These are phyloP conservation scores for Acanthopleura granulata DNA, from an alignment of 2,888 invertebrate genomes.

Conservation along the genomic window DNA sequence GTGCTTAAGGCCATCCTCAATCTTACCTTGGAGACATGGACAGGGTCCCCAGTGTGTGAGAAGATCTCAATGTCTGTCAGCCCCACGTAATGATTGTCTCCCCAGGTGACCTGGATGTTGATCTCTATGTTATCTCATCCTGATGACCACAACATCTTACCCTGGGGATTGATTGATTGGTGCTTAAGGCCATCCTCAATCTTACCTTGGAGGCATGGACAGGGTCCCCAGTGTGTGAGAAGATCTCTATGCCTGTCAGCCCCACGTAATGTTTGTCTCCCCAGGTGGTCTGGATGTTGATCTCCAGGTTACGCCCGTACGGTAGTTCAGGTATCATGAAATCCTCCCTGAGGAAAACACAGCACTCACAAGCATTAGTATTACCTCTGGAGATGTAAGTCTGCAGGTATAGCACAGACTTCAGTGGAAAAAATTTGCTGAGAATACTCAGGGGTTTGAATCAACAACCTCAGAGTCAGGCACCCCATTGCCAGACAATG, in stretches of 20 bases:
- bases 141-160: too few species aligned
- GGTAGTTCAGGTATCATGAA: constrained; percentile 85
- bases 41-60: constrained; percentile 76
- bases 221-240: constrained; percentile 76
- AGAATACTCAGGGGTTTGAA: too few species aligned
- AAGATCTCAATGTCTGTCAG: constrained; percentile 85
- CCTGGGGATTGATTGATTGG: too few species aligned
- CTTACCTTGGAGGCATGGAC: constrained; percentile 77
- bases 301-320: constrained; percentile 76
- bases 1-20: too few species aligned
- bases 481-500: too few species aligned
- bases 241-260: constrained; percentile 83
- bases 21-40: constrained; percentile 77
- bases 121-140: constrained; percentile 76
- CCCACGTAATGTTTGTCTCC: constrained; percentile 85
- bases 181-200: too few species aligned
- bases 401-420: too few species aligned
- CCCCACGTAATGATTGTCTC: constrained; percentile 83
- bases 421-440: too few species aligned
- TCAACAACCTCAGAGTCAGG: too few species aligned
- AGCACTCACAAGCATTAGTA: too few species aligned
- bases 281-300: constrained; percentile 80
- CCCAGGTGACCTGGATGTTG: constrained; percentile 80
- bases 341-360: constrained; percentile 37
- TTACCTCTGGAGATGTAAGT: too few species aligned